These are phyloP conservation scores for Harpalus rubripes DNA, from an alignment of 2,888 invertebrate genomes.

Conservation along the genomic window DNA sequence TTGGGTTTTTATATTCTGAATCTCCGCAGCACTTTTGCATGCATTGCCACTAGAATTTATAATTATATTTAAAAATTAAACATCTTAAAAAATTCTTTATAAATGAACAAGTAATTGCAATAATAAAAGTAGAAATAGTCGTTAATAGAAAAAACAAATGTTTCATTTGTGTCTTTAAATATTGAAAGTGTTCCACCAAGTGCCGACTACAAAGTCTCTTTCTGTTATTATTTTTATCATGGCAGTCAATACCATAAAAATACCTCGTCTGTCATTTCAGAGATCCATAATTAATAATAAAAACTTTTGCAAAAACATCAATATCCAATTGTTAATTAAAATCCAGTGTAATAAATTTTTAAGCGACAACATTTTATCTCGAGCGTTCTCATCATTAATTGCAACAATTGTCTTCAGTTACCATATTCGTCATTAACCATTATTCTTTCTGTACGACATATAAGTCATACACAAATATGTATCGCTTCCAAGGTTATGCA, in stretches of 20 bases:
- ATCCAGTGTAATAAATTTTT: slow-evolving; percentile 58
- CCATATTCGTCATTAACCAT: slow-evolving; percentile 33
- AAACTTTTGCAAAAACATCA: background rate
- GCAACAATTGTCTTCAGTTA: slow-evolving; percentile 34
- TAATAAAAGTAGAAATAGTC: no score
- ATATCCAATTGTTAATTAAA: slow-evolving; percentile 62
- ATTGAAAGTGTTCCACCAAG: no score
- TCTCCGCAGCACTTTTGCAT: no score
- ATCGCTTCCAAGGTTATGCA: slow-evolving; percentile 58
- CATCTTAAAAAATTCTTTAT: no score
- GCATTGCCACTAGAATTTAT: no score
- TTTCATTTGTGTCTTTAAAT: no score
- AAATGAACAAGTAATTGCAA: no score
- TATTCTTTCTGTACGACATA: slow-evolving; percentile 15
- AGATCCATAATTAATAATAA: slow-evolving; percentile 8
- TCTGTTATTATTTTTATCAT: no score
- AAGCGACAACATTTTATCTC: slow-evolving; percentile 54
- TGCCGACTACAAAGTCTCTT: no score
- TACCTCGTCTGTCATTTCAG: background rate
- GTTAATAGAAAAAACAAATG: no score
- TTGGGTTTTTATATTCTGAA: no score
- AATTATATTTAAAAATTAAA: no score
- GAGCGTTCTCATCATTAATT: slow-evolving; percentile 52
- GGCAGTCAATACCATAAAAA: background rate
- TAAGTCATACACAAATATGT: slow-evolving; percentile 57